Base-by-base conservation (phyloP, 1,140 invertebrate species). In the Pogonomyrmex barbatus region DNA sequence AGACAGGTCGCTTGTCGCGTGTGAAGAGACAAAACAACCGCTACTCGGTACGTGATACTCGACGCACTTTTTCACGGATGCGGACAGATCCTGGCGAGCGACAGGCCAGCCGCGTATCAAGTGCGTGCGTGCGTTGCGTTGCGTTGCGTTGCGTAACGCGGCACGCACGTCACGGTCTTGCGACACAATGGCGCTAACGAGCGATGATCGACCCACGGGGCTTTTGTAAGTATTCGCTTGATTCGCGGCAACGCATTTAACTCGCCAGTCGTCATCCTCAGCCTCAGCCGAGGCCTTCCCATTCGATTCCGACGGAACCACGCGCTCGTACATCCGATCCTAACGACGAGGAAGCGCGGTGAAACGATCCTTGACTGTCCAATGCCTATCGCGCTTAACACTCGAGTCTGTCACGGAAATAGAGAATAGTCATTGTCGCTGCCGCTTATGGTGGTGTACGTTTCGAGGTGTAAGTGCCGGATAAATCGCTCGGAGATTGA, bases 171-270 rank as follows among this genome's bases (percentile, higher is more conserved):
- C 50, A 42, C 75, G 76, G 62, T 65, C 62, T 54, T 56, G 42
- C 84, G 62, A 54, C 70, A 86, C 88, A 87, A 89, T 89, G 84
- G 84, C 88, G 88, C 87, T 89, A 89, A 89, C 88, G 88, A 89
- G 84, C 88, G 84, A 73, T 81, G 77, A 89, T 90, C 87, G 88
- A 68, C 73, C 67, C 67, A 63, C 78, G 78, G 78, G 50, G 63
- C 65, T 63, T 79, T 62, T 77, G 67, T 71, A 67, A 67, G 70
- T 71, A 79, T 77, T 54, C 75, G 81, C 67, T 71, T 78, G 63
- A 71, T 70, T 85, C 50, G 82, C 79, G 73, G 84, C 73, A 85
- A 88, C 62, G 60, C 81, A 54, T 81, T 84, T 65, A 82, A 82
- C 78, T 47, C 65, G 78, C 52, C 36, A 45, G 36, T 33, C 78